These are phyloP conservation scores for Phalanger gymnotis DNA, from an alignment of 2,797 vertebrate species.

Conservation along the genomic window DNA sequence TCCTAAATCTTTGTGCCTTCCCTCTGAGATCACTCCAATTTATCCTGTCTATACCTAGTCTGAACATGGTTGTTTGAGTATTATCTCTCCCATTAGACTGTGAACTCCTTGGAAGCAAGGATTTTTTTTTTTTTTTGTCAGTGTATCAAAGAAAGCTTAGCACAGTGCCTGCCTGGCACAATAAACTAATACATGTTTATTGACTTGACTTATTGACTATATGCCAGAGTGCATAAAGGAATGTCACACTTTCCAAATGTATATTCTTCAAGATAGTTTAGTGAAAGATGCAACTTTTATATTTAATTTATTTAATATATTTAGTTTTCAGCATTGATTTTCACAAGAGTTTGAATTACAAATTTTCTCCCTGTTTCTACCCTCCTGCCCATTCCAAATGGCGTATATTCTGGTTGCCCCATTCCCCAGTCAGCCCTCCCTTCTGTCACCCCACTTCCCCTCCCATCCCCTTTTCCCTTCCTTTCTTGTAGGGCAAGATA, in stretches of 20 bases:
- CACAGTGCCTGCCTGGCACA: background rate
- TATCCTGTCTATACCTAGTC: background rate
- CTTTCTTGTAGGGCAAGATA: too few relatives aligned
- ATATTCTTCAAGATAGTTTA: background rate
- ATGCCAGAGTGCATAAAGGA: background rate
- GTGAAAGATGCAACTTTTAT: background rate
- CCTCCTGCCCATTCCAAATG: too few relatives aligned
- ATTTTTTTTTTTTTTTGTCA: background rate
- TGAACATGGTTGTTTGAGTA: background rate
- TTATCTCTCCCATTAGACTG: background rate
- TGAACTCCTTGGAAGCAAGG: background rate
- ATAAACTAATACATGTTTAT: background rate
- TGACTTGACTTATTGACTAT: background rate
- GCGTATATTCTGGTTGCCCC: too few relatives aligned
- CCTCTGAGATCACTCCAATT: background rate
- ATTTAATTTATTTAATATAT: too few relatives aligned
- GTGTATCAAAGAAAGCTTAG: background rate
- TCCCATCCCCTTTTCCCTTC: too few relatives aligned
- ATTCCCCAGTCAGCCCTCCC: too few relatives aligned
- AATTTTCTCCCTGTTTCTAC: too few relatives aligned
- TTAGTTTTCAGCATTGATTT: too few relatives aligned
- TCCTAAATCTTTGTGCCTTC: background rate
- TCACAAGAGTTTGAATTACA: too few relatives aligned
- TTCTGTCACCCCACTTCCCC: too few relatives aligned
- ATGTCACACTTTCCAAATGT: background rate